These are phyloP conservation scores for Schizothorax lantsangensis DNA, from an alignment of 2,797 vertebrate genomes.

Conservation along the genomic window DNA sequence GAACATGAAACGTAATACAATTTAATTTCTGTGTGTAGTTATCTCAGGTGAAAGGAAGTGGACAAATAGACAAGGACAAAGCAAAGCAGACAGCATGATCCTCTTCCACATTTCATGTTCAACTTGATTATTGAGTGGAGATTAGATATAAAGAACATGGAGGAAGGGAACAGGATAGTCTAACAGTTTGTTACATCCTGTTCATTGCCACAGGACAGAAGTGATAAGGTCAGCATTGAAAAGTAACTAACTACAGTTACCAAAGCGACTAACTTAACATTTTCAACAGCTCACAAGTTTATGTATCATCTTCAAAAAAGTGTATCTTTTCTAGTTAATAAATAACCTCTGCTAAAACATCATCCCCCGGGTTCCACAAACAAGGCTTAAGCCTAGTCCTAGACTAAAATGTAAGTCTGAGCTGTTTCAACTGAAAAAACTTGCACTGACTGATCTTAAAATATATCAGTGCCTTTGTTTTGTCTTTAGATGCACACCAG, in stretches of 20 bases:
- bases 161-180: neutral
- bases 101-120: conserved; percentile 5
- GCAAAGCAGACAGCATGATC: neutral
- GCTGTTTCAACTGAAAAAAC: too few species aligned
- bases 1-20: neutral
- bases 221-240: neutral
- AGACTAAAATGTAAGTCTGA: too few species aligned
- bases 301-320: neutral
- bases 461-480: too few species aligned
- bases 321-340: neutral
- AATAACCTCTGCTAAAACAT: neutral
- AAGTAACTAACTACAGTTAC: neutral
- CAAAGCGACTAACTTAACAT: neutral
- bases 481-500: too few species aligned
- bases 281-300: neutral
- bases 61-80: conserved; percentile 2
- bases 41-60: neutral
- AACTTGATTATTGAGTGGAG: neutral
- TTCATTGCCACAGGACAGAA: neutral
- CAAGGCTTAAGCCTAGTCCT: too few species aligned
- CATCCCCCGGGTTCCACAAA: too few species aligned
- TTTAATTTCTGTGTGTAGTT: neutral
- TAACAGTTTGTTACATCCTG: neutral
- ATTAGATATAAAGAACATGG: conserved; percentile 26
- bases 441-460: too few species aligned